Evolutionary conservation across 2,797 vertebrate genomes (phyloP).

Genomic region (Xenops minutus): DNA sequence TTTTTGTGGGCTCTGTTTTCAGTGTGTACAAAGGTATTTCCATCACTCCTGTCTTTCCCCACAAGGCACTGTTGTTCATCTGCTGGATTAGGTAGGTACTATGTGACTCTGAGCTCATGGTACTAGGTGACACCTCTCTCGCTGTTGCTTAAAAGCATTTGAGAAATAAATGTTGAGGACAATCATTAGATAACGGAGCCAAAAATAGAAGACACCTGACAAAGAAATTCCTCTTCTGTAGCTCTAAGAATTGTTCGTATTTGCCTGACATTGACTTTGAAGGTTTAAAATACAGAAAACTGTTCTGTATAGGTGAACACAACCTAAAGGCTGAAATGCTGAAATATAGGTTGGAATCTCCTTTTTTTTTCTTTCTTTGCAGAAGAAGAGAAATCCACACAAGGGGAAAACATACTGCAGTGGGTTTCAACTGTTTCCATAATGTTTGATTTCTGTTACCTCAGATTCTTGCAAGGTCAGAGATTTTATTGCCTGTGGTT

Average conservation of each 20-base stretch:
- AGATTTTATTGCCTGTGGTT: conserved; percentile 9
- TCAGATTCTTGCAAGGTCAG: neutral
- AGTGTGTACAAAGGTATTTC: neutral
- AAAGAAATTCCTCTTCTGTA: conserved; percentile 12
- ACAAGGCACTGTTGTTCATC: neutral
- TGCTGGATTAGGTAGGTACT: neutral
- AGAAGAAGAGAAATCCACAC: neutral
- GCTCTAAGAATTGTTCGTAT: neutral
- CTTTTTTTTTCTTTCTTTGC: neutral
- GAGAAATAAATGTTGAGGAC: neutral
- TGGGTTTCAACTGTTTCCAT: neutral
- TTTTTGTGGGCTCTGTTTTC: neutral
- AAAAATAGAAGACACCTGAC: conserved; percentile 11
- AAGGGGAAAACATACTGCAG: neutral
- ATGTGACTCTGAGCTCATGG: neutral
- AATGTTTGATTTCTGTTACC: neutral
- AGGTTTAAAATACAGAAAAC: neutral
- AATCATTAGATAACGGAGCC: neutral
- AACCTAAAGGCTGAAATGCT: neutral
- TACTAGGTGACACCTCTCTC: neutral
- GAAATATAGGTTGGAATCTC: neutral
- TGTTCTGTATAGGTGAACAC: neutral
- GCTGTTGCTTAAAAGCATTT: neutral
- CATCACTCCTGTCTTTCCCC: neutral
- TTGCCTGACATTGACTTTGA: neutral